phyloP scores from a whole-genome alignment of 2,888 invertebrate genomes.

The Dioctria rufipes region DNA sequence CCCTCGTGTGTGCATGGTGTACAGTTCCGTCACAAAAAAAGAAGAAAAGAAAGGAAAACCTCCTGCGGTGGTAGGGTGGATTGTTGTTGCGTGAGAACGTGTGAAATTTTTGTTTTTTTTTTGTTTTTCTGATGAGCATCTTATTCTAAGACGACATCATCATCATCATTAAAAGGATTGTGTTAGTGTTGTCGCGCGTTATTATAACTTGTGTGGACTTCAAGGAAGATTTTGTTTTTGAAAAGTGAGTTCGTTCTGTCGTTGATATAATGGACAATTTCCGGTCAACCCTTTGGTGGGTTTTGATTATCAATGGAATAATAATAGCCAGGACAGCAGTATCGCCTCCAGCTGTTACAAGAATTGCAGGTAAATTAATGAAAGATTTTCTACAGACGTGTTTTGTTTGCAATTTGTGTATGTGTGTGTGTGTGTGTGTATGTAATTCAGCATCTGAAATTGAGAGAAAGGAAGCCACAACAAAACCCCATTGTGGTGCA shows the following conservation, averaged over 20 bases:
- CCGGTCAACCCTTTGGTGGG: slow-evolving; percentile 66
- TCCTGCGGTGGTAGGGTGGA: neutral
- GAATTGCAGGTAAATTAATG: slow-evolving; percentile 28
- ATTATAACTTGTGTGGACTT: neutral
- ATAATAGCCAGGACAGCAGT: slow-evolving; percentile 62
- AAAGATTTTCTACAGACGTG: too few relatives aligned
- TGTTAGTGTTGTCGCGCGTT: neutral
- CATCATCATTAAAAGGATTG: neutral
- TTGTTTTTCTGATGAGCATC: neutral
- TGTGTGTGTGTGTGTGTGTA: too few relatives aligned
- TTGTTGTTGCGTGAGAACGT: slow-evolving; percentile 27
- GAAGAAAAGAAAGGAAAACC: neutral
- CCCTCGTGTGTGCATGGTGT: slow-evolving; percentile 39
- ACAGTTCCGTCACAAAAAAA: slow-evolving; percentile 11
- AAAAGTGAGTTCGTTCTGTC: neutral
- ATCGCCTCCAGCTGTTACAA: slow-evolving; percentile 37
- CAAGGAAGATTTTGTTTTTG: neutral
- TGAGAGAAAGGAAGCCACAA: too few relatives aligned
- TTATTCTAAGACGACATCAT: neutral
- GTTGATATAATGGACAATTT: slow-evolving; percentile 67
- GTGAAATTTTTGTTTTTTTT: slow-evolving; percentile 14
- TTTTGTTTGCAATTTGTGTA: neutral
- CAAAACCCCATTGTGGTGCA: too few relatives aligned
- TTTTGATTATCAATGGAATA: slow-evolving; percentile 68
- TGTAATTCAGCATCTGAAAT: too few relatives aligned